A percentile compares a stretch with the other conserved stretches of the same genome.
Conservation (phyloP, 2,797 vertebrate genomes). For the Myripristis murdjan region DNA sequence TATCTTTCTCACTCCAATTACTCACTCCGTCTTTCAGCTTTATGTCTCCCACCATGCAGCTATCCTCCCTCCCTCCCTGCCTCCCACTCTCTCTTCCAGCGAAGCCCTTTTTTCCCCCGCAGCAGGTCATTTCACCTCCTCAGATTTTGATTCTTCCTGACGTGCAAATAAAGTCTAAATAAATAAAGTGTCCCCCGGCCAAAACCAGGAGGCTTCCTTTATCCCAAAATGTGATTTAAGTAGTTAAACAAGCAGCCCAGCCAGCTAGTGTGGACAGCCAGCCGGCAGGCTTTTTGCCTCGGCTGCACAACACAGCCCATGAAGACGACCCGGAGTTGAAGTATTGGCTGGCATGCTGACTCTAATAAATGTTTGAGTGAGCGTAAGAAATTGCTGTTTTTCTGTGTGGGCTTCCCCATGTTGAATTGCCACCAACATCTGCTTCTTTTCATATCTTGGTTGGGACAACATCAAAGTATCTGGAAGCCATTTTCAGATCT, state of each 20-base stretch:
- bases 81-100: slow-evolving; percentile 1
- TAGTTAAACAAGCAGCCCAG: slow-evolving; percentile 5
- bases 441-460: too few species aligned
- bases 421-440: not conserved
- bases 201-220: not conserved
- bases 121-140: not conserved
- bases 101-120: not conserved
- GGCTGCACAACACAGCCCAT: not conserved
- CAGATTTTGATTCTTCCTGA: slow-evolving; percentile 7
- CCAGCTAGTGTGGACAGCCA: not conserved
- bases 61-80: not conserved
- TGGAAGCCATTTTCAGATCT: too few species aligned
- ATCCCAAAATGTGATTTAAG: not conserved
- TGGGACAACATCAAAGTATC: too few species aligned
- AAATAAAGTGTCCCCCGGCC: slow-evolving; percentile 6
- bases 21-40: too few species aligned
- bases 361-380: not conserved
- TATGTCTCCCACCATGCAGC: too few species aligned
- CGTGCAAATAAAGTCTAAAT: slow-evolving; percentile 6
- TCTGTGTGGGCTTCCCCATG: not conserved
- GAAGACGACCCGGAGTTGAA: not conserved
- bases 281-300: not conserved
- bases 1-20: too few species aligned
- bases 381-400: not conserved
- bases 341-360: not conserved